phyloP scores from a whole-genome alignment of 2,888 invertebrate species.

The Philonicus albiceps region DNA sequence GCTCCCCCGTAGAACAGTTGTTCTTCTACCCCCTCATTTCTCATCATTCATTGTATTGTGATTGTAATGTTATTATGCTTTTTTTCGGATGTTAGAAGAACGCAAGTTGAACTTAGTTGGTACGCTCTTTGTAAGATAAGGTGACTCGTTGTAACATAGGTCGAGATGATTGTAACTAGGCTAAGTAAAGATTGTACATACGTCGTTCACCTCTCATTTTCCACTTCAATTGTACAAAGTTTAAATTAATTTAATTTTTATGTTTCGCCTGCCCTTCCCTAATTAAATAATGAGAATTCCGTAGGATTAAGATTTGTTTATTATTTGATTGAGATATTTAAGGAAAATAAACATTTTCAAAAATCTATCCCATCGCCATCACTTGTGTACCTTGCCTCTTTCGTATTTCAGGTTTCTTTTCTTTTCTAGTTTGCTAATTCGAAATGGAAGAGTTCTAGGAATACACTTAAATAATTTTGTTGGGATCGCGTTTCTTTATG shows the following conservation, averaged over 20 bases:
- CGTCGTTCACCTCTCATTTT: not conserved
- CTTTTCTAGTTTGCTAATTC: not conserved
- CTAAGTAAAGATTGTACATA: not conserved
- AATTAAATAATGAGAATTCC: not conserved
- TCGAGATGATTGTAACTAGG: not conserved
- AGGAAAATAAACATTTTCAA: not conserved
- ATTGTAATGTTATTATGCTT: not conserved
- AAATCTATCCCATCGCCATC: not conserved
- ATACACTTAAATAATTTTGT: no score
- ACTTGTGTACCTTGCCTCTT: not conserved
- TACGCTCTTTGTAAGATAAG: not conserved
- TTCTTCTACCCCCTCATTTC: not conserved
- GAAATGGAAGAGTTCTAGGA: not conserved
- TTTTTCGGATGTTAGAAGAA: not conserved
- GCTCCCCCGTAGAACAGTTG: not conserved
- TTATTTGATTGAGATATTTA: not conserved
- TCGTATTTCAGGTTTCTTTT: not conserved
- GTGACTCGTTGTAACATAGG: not conserved
- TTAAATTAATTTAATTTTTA: not conserved
- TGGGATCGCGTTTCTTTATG: no score
- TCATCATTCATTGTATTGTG: not conserved
- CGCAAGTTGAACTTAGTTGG: not conserved
- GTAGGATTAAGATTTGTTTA: not conserved
- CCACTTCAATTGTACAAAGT: not conserved
- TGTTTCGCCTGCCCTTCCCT: not conserved